A percentile compares a stretch with the other conserved stretches of the same genome.
phyloP scores from a whole-genome alignment of 2,888 invertebrate species.

The Elegia similella region DNA sequence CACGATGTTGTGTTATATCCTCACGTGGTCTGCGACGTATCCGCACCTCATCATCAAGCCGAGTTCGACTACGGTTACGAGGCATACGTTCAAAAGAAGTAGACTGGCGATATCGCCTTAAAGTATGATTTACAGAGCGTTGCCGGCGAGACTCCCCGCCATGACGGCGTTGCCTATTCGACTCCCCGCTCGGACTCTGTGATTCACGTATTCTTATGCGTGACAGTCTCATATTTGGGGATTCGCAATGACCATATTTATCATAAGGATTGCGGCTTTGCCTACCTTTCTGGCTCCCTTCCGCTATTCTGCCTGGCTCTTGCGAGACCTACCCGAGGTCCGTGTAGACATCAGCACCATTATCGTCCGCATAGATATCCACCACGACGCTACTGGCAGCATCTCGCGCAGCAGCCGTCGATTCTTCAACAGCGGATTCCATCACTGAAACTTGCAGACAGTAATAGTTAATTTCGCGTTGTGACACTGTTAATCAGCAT shows the following conservation, averaged over 20 bases:
- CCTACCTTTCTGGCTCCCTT: slow-evolving; percentile 12
- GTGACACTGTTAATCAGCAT: not conserved
- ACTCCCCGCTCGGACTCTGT: slow-evolving; percentile 15
- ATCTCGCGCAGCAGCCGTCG: not conserved
- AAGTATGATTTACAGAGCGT: slow-evolving; percentile 8
- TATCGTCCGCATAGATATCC: not conserved
- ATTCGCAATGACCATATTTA: not conserved
- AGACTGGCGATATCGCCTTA: slow-evolving; percentile 10
- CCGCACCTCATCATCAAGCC: not conserved
- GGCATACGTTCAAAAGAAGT: not conserved
- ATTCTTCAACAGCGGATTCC: not conserved
- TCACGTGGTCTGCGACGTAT: not conserved
- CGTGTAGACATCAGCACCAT: not conserved
- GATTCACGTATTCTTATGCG: slow-evolving; percentile 13
- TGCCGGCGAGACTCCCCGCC: slow-evolving; percentile 17
- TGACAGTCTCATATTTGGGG: slow-evolving; percentile 9
- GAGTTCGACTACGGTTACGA: slow-evolving; percentile 9
- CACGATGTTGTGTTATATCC: not conserved
- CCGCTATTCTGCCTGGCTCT: not conserved
- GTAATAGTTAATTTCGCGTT: not conserved
- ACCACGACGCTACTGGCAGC: not conserved
- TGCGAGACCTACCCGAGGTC: not conserved
- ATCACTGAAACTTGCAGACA: slow-evolving; percentile 18
- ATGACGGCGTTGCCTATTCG: slow-evolving; percentile 16
- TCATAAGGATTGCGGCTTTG: slow-evolving; percentile 11